Evolutionary conservation across 2,797 vertebrate genomes (phyloP), one percentile per base, ranked within the genome.

Genomic region (Gymnothorax reevesii): DNA sequence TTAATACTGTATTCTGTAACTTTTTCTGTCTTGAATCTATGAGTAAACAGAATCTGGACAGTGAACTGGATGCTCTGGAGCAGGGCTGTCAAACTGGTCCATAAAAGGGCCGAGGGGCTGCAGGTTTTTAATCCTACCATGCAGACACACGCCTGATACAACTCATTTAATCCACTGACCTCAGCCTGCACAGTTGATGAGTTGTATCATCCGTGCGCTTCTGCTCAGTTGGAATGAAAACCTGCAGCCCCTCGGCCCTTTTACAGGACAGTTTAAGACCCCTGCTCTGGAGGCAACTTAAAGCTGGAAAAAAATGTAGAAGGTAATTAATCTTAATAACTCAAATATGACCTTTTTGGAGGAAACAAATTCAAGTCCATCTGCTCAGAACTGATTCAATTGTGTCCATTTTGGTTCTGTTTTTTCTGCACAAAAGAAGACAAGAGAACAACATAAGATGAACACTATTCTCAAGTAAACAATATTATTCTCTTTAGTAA

Each of bases 361-460:
- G 20, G 52, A 52, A 15, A 79, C 20, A 17, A 49, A 13, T 79
- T 8, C 49, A 52, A 49, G 33, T 27, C 0, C 27, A 54, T 79
- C 17, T 79, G 75, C 52, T 49, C 42, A 79, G 75, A 79, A 52
- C 75, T 79, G 33, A 79, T 73, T 73, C 25, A 42, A 73, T 73
- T 73, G n/a, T 73, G 42, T 15, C 33, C 33, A 42, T 42, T 42
- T 42, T 42, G 33, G 13, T 79, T 79, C 15, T 79, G 75, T 79
- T 79, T 52, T 52, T 79, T 4, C 49, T 20, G 49, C 22, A 79
- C 25, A n/a, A 25, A 73, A 42, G 69, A 73, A 42, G 15, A 27
- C 9, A 27, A 42, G 71, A 13, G 71, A 33, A 27, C 9, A 73
- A 69, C 4, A 25, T 42, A 42, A 27, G 27, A 73, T 73, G 25